Evolutionary conservation across 1,140 invertebrate genomes (phyloP).

Genomic region (Trachelipus rathkii): DNA sequence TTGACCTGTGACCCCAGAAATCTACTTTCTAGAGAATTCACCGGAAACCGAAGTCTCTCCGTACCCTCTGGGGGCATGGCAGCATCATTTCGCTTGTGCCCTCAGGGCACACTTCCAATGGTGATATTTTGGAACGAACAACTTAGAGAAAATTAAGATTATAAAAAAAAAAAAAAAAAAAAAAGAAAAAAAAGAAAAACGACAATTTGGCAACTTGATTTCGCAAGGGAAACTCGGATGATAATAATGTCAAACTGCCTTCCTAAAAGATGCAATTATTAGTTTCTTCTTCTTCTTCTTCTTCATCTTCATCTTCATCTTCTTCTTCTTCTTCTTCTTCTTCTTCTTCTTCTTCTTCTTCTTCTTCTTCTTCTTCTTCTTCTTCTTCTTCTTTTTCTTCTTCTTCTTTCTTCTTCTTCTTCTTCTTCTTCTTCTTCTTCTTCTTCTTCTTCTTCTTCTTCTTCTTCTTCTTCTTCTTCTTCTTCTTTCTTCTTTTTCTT

Average conservation of each 20-base stretch:
- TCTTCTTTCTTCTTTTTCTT: slow-evolving; percentile 10
- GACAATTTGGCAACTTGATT: neutral
- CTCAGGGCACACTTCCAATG: too few relatives aligned
- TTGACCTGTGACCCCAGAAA: too few relatives aligned
- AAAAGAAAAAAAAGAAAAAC: neutral
- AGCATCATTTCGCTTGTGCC: too few relatives aligned
- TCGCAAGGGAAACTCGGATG: neutral
- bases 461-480: slow-evolving; percentile 5
- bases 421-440: slow-evolving; percentile 9
- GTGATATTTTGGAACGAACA: too few relatives aligned
- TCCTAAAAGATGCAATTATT: neutral
- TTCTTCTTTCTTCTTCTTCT: slow-evolving; percentile 9
- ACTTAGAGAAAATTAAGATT: too few relatives aligned
- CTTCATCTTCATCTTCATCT: slow-evolving; percentile 1
- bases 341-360: slow-evolving; percentile 4
- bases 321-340: slow-evolving; percentile 4
- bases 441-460: slow-evolving; percentile 9
- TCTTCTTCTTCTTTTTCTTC: slow-evolving; percentile 9
- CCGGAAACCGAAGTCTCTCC: too few relatives aligned
- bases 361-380: neutral
- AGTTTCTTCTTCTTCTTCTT: too few relatives aligned
- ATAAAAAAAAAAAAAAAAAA: too few relatives aligned
- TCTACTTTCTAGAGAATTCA: too few relatives aligned
- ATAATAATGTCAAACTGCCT: neutral
- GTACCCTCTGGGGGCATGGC: too few relatives aligned